Conservation (phyloP, 2,797 vertebrate species). For the Nothura maculosa region DNA sequence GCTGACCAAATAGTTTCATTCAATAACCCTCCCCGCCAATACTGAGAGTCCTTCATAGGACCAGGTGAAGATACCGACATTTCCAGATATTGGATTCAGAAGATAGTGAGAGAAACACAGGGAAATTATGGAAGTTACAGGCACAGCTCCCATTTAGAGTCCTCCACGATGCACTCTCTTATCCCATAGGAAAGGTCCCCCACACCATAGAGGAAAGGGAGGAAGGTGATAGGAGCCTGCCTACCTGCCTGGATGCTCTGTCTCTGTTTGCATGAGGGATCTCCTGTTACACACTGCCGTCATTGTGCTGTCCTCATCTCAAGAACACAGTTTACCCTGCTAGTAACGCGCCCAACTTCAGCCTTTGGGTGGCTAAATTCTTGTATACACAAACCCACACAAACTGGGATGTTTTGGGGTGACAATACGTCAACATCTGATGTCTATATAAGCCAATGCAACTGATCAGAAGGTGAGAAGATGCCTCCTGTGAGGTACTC, state of each 20-base stretch:
- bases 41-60: neutral
- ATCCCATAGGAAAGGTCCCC: neutral
- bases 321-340: neutral
- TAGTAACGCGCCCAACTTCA: neutral
- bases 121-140: neutral
- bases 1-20: neutral
- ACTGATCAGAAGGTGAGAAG: neutral
- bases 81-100: neutral
- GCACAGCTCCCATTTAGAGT: neutral
- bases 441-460: neutral
- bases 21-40: neutral
- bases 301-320: neutral
- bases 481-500: neutral
- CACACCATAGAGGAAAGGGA: neutral
- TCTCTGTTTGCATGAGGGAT: slow-evolving; percentile 10
- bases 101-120: neutral
- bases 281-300: neutral
- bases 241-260: neutral
- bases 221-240: neutral
- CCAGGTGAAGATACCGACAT: neutral
- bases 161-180: neutral
- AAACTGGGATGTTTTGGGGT: neutral
- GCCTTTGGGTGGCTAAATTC: neutral
- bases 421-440: neutral
- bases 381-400: neutral